Base-by-base conservation (phyloP, 2,888 invertebrate species). In the Heliconius ismenius region DNA sequence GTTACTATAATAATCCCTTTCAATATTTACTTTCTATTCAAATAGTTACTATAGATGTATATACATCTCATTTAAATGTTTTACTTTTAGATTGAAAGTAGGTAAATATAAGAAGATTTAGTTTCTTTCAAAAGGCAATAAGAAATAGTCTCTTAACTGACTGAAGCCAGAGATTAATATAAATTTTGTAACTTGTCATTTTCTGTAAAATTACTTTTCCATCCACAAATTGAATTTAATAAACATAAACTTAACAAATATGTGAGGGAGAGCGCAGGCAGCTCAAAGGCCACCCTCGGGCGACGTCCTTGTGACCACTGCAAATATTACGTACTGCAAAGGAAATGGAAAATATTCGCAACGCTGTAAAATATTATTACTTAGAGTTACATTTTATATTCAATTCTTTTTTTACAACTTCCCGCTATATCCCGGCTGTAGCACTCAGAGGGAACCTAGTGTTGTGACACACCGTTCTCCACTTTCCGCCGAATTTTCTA, bases 231-330 rank as follows among this genome's bases (percentile, higher is more conserved):
- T 49, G 11, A 21, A 69, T n/a, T 28, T 54, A n/a, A 69, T 21
- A 54, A 49, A 49, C 24, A 49, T 2, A 18, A 49, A 21, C 49
- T 28, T 28, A 54, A 28, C 43, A 54, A 28, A 49, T 49, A 32
- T 28, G n/a, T 69, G 24, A 18, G 39, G 3, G 4, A 24, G 26
- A 32, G 54, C 21, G 28, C 4, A 54, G 21, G 21, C 32, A 13
- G n/a, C 70, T n/a, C 54, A 70, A 58, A 70, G 70, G n/a, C 49
- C 32, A n/a, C 32, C 70, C 54, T n/a, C 54, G 70, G n/a, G 70
- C 70, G 32, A 58, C 67, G 13, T n/a, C n/a, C 13, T 32, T 70
- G 70, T 58, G 54, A 28, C 54, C 70, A 32, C 54, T 70, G 54
- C 58, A 70, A 70, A 32, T 32, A 69, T 54, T n/a, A n/a, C n/a